Evolutionary conservation across 2,113 vertebrate species (phyloP).

Genomic region (Synchiropus splendidus): DNA sequence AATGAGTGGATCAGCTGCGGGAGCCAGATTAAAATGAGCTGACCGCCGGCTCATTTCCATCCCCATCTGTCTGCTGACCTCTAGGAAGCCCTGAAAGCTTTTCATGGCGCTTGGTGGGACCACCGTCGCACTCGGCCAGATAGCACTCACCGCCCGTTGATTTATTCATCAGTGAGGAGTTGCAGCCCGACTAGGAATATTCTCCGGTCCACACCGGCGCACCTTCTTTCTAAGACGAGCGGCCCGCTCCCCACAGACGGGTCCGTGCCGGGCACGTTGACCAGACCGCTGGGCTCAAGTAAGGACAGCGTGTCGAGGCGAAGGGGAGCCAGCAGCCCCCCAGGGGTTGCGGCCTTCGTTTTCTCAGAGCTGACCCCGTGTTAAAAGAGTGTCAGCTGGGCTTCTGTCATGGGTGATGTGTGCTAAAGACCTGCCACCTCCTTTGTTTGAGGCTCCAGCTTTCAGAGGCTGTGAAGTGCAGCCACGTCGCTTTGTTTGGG

Average conservation of each 20-base stretch:
- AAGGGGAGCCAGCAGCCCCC: constrained; percentile 51
- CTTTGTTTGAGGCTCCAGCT: constrained; percentile 53
- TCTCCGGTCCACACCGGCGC: background rate
- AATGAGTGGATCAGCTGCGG: constrained; percentile 62
- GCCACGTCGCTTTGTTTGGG: constrained; percentile 37
- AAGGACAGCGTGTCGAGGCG: constrained; percentile 25
- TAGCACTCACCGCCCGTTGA: constrained; percentile 7
- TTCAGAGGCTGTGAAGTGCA: constrained; percentile 56
- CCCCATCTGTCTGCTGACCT: constrained; percentile 74
- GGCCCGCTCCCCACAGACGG: constrained; percentile 6
- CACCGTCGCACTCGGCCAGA: constrained; percentile 39
- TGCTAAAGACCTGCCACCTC: constrained; percentile 62
- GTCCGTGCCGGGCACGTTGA: constrained; percentile 21
- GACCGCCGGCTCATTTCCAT: constrained; percentile 61
- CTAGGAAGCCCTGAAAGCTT: constrained; percentile 43
- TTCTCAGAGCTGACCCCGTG: constrained; percentile 60
- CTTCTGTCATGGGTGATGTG: constrained; percentile 58
- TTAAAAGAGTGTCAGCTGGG: constrained; percentile 72
- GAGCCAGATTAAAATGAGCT: constrained; percentile 65
- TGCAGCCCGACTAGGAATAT: too few relatives aligned
- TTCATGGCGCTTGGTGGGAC: constrained; percentile 34
- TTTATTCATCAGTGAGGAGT: constrained; percentile 1
- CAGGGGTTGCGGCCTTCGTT: constrained; percentile 63
- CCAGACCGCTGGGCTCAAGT: constrained; percentile 18
- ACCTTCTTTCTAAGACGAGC: constrained; percentile 2